Evolutionary conservation across 2,797 vertebrate genomes (phyloP), one percentile per base, ranked within the genome.

Genomic region (Cottoperca gobio): DNA sequence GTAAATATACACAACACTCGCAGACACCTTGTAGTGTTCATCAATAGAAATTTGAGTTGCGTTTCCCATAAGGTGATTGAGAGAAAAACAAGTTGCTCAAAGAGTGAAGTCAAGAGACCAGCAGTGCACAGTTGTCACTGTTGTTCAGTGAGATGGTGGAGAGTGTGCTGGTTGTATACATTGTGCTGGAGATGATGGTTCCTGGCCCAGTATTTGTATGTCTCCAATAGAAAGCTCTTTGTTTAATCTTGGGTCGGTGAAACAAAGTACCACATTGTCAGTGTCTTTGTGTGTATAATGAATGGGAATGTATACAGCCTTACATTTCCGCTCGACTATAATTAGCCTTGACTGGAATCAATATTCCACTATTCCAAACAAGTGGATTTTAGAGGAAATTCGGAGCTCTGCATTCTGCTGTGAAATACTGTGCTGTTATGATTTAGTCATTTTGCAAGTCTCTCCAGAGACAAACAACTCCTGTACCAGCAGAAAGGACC

Each of bases 121-220:
- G 8, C 21, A 12, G 31, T 46, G 42, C 63, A 69, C 49, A 69
- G 60, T 50, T 57, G 42, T 53, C 24, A 6, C 9, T 59, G 45
- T 70, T 67, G 28, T 52, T 57, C 35, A 65, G 48, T 40, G 35
- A 66, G 48, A 23, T 48, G 54, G 68, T 50, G 63, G 70, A 8
- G 60, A 43, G 12, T 43, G 74, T 61, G 57, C 39, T 72, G 63
- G 28, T 78, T 73, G 75, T 65, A 42, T 42, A 57, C 33, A 66
- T 70, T 42, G 64, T 81, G 62, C 49, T 82, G 81, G 91, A 90
- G 91, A 88, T 86, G 87, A 91, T 91, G 88, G 88, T 89, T 88
- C 88, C 88, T 86, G 82, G 86, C 74, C 54, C 89, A 73, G 80
- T 74, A 13, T 75, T 73, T 82, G 33, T 86, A 26, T 80, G 26